These are phyloP conservation scores for Rhinogobius similis DNA, from an alignment of 2,113 vertebrate species.

Conservation along the genomic window DNA sequence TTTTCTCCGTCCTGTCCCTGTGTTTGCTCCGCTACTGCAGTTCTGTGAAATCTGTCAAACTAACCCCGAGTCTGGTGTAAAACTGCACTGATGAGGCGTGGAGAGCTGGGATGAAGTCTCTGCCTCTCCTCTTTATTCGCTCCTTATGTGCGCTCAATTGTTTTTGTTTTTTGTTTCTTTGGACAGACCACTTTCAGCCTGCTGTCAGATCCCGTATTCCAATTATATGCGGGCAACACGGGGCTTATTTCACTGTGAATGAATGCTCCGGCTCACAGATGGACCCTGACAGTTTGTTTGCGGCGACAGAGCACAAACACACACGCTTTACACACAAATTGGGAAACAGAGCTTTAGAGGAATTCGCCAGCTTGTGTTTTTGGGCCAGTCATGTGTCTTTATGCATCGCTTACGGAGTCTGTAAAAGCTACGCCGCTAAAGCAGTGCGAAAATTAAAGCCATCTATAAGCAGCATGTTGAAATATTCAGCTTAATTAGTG, in stretches of 20 bases:
- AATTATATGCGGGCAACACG: not conserved
- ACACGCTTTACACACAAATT: not conserved
- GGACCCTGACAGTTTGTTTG: slow-evolving; percentile 10
- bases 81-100: slow-evolving; percentile 2
- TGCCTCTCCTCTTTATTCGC: slow-evolving; percentile 1
- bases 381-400: slow-evolving; percentile 4
- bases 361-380: not conserved
- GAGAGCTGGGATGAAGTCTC: slow-evolving; percentile 1
- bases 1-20: not conserved
- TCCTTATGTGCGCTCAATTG: not conserved
- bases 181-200: not conserved
- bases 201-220: slow-evolving; percentile 6
- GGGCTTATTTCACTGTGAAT: slow-evolving; percentile 11
- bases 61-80: not conserved
- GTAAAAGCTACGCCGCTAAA: not conserved
- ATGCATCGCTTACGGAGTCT: not conserved
- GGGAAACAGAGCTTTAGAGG: not conserved
- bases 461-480: not conserved
- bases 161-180: slow-evolving; percentile 3
- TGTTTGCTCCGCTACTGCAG: not conserved
- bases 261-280: slow-evolving; percentile 5
- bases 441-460: not conserved
- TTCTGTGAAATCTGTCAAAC: not conserved
- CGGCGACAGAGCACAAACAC: not conserved
- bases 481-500: not conserved